Evolutionary conservation across 2,113 vertebrate genomes (phyloP).

Genomic region (Etheostoma spectabile): DNA sequence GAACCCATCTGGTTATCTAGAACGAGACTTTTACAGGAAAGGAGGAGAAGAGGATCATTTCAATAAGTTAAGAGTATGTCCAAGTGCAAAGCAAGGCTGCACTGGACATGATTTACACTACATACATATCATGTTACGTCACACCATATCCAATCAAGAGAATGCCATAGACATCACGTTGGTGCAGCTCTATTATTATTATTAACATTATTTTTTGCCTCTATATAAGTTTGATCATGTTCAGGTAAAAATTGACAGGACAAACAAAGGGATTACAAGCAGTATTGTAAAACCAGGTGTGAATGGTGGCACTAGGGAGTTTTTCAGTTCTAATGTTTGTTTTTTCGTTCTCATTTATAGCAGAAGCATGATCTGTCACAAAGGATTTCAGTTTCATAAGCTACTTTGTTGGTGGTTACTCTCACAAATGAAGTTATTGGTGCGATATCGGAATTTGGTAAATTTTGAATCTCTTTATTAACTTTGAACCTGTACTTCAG

Average conservation of each 20-base stretch:
- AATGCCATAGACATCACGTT: not conserved
- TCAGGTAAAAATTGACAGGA: conserved; percentile 22
- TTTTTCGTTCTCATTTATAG: conserved; percentile 10
- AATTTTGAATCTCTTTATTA: conserved; percentile 10
- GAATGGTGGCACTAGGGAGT: conserved; percentile 6
- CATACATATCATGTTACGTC: conserved; percentile 58
- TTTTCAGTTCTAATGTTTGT: conserved; percentile 6
- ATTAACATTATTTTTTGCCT: not conserved
- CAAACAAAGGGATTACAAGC: conserved; percentile 47
- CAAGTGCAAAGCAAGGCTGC: not conserved
- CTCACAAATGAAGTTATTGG: conserved; percentile 20
- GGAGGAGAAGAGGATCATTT: not conserved
- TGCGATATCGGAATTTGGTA: conserved; percentile 33
- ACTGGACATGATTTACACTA: conserved; percentile 25
- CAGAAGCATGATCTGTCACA: conserved; percentile 37
- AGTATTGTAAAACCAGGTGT: conserved; percentile 48
- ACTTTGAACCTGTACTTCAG: conserved; percentile 29
- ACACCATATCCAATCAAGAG: conserved; percentile 24
- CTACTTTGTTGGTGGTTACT: conserved; percentile 50
- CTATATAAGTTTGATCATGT: conserved; percentile 14
- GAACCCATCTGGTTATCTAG: conserved; percentile 17
- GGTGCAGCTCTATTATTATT: conserved; percentile 33
- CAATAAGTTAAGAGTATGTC: not conserved
- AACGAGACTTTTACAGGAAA: conserved; percentile 1
- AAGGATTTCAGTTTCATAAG: conserved; percentile 68